Percentiles rank a stretch among this genome's conserved stretches.
Evolutionary conservation across 2,113 vertebrate genomes (phyloP).

Genomic region (Cephalopholis sonnerati): DNA sequence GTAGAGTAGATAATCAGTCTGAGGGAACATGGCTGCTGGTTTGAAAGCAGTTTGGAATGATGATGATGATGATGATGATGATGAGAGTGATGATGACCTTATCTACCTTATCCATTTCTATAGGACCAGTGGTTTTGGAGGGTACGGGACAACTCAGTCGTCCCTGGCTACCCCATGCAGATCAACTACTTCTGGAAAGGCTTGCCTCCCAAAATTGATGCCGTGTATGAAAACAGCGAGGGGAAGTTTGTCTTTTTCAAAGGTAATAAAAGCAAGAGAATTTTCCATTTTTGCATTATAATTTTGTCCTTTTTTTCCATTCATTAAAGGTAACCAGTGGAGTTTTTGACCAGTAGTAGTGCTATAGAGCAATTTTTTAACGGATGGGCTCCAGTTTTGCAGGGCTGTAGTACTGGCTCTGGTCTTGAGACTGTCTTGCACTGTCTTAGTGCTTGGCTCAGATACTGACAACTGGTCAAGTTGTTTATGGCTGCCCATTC

Average conservation of each 20-base stretch:
- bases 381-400: background rate
- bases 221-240: slow-evolving; percentile 98
- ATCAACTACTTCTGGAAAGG: slow-evolving; percentile 98
- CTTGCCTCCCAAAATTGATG: slow-evolving; percentile 95
- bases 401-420: no score
- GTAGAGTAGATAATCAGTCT: slow-evolving; percentile 77
- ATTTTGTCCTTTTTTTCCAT: background rate
- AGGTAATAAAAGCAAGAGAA: slow-evolving; percentile 82
- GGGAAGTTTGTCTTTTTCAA: slow-evolving; percentile 99
- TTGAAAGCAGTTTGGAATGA: slow-evolving; percentile 4
- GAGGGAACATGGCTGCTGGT: background rate
- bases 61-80: slow-evolving; percentile 14
- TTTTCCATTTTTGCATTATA: background rate
- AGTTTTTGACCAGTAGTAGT: background rate
- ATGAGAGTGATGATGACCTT: slow-evolving; percentile 24
- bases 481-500: no score
- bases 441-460: no score
- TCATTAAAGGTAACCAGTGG: background rate
- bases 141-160: slow-evolving; percentile 96
- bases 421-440: no score
- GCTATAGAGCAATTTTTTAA: background rate
- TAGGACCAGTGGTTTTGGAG: slow-evolving; percentile 99
- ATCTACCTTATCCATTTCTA: slow-evolving; percentile 1
- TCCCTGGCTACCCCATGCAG: slow-evolving; percentile 99
- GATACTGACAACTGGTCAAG: no score